A percentile compares a stretch with the other conserved stretches of the same genome.
Conservation (phyloP, 2,113 vertebrate genomes). For the Engraulis encrasicolus region DNA sequence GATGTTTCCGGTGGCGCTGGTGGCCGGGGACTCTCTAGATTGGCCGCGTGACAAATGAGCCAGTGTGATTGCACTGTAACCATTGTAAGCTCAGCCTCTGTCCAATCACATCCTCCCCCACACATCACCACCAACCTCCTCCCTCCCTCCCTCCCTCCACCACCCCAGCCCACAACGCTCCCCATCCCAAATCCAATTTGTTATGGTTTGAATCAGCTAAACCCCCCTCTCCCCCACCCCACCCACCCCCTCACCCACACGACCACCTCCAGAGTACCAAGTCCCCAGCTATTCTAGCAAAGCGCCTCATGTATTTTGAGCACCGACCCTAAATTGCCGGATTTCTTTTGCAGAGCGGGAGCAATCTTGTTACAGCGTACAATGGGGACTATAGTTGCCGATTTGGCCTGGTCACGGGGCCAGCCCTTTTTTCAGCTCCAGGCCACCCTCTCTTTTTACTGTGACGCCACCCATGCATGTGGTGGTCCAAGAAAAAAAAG, state of each 20-base stretch:
- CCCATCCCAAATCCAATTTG: slow-evolving; percentile 69
- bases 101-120: slow-evolving; percentile 23
- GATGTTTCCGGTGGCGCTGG: neutral
- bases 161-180: no score
- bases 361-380: slow-evolving; percentile 32
- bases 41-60: slow-evolving; percentile 54
- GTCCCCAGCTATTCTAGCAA: slow-evolving; percentile 57
- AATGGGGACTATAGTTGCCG: slow-evolving; percentile 36
- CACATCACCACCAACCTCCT: slow-evolving; percentile 48
- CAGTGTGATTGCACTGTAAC: slow-evolving; percentile 59
- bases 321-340: slow-evolving; percentile 53
- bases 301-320: slow-evolving; percentile 60
- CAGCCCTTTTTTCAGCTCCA: neutral
- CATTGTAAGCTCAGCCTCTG: slow-evolving; percentile 61
- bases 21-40: neutral
- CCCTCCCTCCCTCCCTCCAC: slow-evolving; percentile 9
- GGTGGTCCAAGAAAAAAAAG: neutral
- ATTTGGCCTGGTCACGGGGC: neutral
- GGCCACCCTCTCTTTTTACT: neutral
- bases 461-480: neutral
- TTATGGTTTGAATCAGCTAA: slow-evolving; percentile 65
- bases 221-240: slow-evolving; percentile 52
- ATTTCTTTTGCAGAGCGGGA: slow-evolving; percentile 38
- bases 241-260: no score
- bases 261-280: no score